Percentiles rank a stretch among this genome's conserved stretches.
phyloP scores from a whole-genome alignment of 1,140 invertebrate genomes.

The Pogonus chalceus region DNA sequence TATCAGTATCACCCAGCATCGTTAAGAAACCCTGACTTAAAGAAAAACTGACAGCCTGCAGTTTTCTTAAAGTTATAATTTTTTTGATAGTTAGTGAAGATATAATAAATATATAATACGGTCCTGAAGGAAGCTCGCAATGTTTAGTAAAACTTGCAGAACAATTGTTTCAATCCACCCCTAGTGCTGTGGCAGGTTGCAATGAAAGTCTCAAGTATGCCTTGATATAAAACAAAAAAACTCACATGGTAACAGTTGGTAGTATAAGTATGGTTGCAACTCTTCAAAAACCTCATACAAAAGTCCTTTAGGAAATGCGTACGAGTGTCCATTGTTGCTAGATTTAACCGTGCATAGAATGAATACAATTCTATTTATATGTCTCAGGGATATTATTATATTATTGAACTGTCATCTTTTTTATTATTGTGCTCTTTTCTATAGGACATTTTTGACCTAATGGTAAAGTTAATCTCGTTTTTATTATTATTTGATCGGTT shows the following conservation, averaged over 20 bases:
- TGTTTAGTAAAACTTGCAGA: neutral
- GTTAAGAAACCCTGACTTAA: neutral
- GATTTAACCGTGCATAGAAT: too few relatives aligned
- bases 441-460: too few relatives aligned
- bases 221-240: constrained; percentile 2
- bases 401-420: too few relatives aligned
- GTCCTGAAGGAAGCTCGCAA: neutral
- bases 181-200: neutral
- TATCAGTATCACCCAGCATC: neutral
- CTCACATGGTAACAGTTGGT: neutral
- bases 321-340: neutral
- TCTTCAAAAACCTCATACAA: neutral
- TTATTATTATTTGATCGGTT: too few relatives aligned
- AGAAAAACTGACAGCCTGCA: neutral
- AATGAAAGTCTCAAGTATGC: neutral
- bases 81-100: too few relatives aligned
- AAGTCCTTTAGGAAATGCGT: constrained; percentile 1
- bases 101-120: neutral
- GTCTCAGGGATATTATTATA: too few relatives aligned
- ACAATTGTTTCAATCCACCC: constrained; percentile 5
- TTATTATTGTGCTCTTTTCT: too few relatives aligned
- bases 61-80: too few relatives aligned
- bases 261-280: neutral
- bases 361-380: too few relatives aligned
- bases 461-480: too few relatives aligned